Percentiles rank a stretch among this genome's conserved stretches.
Conservation (phyloP, 2,888 invertebrate genomes). For the Drosophila greeni region DNA sequence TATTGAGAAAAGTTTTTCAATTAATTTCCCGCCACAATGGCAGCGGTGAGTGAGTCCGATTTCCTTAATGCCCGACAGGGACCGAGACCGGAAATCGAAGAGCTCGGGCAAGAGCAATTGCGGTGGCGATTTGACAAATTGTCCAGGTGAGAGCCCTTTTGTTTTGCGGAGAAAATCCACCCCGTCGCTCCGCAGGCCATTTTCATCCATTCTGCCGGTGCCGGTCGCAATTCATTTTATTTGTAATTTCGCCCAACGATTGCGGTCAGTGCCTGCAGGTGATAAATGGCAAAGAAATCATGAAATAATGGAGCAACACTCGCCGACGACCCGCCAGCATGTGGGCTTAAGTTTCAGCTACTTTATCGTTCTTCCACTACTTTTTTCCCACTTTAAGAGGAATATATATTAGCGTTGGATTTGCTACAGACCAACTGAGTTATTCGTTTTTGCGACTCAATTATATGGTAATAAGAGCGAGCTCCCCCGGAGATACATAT, state of each 20-base stretch:
- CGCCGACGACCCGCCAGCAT: conserved; percentile 48
- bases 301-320: conserved; percentile 70
- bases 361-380: conserved; percentile 14
- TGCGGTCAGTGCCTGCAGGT: conserved; percentile 55
- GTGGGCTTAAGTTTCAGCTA: conserved; percentile 44
- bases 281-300: conserved; percentile 69
- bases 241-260: conserved; percentile 55
- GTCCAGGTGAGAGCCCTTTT: conserved; percentile 59
- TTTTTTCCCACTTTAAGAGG: conserved; percentile 11
- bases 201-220: conserved; percentile 6
- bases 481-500: conserved; percentile 46
- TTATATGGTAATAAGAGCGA: conserved; percentile 37
- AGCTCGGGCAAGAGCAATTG: conserved; percentile 57
- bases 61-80: conserved; percentile 46
- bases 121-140: conserved; percentile 73
- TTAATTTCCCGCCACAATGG: conserved; percentile 61
- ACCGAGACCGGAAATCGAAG: conserved; percentile 24
- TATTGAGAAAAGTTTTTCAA: conserved; percentile 66
- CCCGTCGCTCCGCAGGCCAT: conserved; percentile 10
- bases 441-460: conserved; percentile 23
- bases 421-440: not conserved
- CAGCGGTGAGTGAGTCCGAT: conserved; percentile 47
- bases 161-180: conserved; percentile 42
- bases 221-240: conserved; percentile 42
- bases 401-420: conserved; percentile 2